phyloP scores from a whole-genome alignment of 2,113 vertebrate genomes.

The Toxotes jaculatrix region DNA sequence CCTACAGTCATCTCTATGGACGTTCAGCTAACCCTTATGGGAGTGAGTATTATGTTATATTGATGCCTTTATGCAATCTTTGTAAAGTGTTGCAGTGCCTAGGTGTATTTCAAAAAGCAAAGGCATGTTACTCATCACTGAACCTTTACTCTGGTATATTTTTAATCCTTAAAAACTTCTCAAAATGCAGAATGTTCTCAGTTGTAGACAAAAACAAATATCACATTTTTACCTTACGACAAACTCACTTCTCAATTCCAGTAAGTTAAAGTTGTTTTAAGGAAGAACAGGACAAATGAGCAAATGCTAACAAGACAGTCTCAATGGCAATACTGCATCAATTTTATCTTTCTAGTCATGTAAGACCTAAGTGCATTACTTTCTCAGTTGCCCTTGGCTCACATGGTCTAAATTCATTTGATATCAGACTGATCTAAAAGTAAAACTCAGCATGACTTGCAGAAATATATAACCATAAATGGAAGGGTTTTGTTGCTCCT shows the following conservation, averaged over 20 bases:
- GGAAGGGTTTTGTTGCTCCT: conserved; percentile 9
- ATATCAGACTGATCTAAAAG: conserved; percentile 52
- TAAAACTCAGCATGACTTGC: conserved; percentile 62
- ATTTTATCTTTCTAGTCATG: conserved; percentile 37
- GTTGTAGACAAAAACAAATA: neutral
- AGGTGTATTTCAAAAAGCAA: neutral
- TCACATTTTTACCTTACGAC: neutral
- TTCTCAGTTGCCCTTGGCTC: conserved; percentile 46
- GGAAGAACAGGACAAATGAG: neutral
- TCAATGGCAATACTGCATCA: neutral
- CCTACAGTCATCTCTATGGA: conserved; percentile 92
- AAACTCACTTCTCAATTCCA: neutral
- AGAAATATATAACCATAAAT: conserved; percentile 47
- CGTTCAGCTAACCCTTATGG: conserved; percentile 90
- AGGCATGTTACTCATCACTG: neutral
- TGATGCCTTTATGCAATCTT: neutral
- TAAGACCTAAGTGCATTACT: conserved; percentile 48
- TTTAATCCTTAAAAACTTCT: conserved; percentile 8
- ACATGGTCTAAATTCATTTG: conserved; percentile 45
- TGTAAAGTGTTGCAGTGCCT: conserved; percentile 3
- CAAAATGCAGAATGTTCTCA: conserved; percentile 2
- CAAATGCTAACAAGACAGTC: conserved; percentile 23
- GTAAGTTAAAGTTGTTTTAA: neutral
- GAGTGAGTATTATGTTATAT: conserved; percentile 84
- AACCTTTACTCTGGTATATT: neutral